Base-by-base conservation (phyloP, 2,113 vertebrate genomes). In the Aegotheles bennettii region DNA sequence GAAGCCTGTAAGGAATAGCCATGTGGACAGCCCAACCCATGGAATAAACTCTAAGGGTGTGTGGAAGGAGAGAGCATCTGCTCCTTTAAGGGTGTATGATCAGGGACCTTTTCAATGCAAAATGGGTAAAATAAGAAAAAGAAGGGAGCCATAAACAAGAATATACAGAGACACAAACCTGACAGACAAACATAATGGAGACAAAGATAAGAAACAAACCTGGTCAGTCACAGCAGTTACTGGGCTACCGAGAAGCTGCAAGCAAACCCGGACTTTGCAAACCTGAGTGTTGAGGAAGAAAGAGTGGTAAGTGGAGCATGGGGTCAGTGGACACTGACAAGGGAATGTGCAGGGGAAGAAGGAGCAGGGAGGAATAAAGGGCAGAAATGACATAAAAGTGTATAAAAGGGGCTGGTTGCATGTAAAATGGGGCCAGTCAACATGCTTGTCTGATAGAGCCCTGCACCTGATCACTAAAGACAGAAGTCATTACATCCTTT, bases 271-370 rank as follows among this genome's bases (percentile, higher is more conserved):
- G 50, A 48, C 20, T 67, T 76, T 61, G 47, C 20, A 87, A n/a
- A 35, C 6, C 24, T 17, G 2, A 57, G 21, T 9, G 28, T 21
- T 16, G 33, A 50, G 33, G 24, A 12, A 40, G 35, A 12, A 35
- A 26, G 20, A 69, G 20, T 13, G 7, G 3, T 1, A 2, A 0
- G 47, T 0, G 0, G 9, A 17, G n/a, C n/a, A n/a, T n/a, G n/a
- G 42, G 38, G 82, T 11, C 7, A 33, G 3, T 13, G 11, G 54
- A 85, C n/a, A 35, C 33, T 23, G 40, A 25, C n/a, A 10, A 65
- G 17, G 45, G 4, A 88, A 65, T 23, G 38, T 21, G 5, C 15
- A 75, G 11, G 29, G 15, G 13, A 82, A 78, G 9, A 4, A 11
- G 16, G 3, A 85, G 13, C 18, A 85, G 8, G 45, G 26, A 78